Evolutionary conservation across 2,888 invertebrate species (phyloP).

Genomic region (Chymomyza procnemis): DNA sequence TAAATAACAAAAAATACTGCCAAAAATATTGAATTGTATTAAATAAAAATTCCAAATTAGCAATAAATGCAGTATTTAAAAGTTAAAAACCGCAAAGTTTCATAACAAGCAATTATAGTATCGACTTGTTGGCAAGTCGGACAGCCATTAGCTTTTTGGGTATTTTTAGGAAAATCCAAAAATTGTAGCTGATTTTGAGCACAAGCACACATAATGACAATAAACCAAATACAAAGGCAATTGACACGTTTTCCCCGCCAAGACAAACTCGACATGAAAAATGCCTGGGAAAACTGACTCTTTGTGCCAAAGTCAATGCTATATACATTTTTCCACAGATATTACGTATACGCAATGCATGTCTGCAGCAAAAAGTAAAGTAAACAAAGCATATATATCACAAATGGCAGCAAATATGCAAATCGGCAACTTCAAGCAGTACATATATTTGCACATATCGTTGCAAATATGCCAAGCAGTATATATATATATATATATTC

Average conservation of each 20-base stretch:
- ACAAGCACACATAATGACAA: constrained; percentile 27
- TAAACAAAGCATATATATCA: constrained; percentile 4
- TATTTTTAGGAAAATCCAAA: neutral
- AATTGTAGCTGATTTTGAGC: constrained; percentile 6
- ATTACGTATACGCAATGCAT: neutral
- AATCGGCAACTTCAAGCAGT: constrained; percentile 44
- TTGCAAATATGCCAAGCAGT: neutral
- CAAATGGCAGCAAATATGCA: constrained; percentile 54
- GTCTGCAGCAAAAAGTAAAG: constrained; percentile 32
- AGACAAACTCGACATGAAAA: constrained; percentile 11
- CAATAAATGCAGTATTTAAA: too few species aligned
- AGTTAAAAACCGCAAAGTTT: too few species aligned
- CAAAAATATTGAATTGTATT: too few species aligned
- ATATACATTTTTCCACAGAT: too few species aligned
- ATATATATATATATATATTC: neutral
- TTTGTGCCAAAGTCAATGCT: constrained; percentile 36
- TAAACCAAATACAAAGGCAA: neutral
- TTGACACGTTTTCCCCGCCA: neutral
- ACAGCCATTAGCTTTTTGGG: neutral
- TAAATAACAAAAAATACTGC: too few species aligned
- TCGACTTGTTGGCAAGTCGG: too few species aligned
- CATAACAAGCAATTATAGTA: too few species aligned
- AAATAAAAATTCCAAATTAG: too few species aligned
- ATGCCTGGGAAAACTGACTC: constrained; percentile 34
- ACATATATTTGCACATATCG: constrained; percentile 9